Evolutionary conservation across 2,113 vertebrate genomes (phyloP), one percentile per base, ranked within the genome.

Genomic region (Nerophis ophidion): DNA sequence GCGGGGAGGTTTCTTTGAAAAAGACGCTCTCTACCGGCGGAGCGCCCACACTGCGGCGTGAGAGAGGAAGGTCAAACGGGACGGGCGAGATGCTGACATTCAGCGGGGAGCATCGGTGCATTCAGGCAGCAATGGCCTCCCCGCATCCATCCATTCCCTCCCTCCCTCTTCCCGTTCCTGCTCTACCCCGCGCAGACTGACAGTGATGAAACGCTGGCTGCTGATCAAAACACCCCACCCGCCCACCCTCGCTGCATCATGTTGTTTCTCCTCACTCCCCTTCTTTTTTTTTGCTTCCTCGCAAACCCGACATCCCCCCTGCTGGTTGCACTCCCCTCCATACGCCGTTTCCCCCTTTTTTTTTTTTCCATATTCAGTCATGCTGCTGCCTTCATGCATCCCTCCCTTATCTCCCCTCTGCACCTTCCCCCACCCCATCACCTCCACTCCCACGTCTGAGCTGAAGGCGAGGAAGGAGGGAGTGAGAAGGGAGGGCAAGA

Each of bases 221-320:
- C 73, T 84, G 85, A 89, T 89, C 85, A 89, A 88, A 90, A 84
- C 80, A 86, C 75, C 79, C 79, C 82, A 74, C 81, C 83, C 86
- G 71, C 74, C 74, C 74, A 74, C 40, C 40, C 6, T 72, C 71
- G 15, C 62, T 66, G 79, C 76, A 77, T 54, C 34, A 14, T 54
- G 34, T 54, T n/a, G 35, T 59, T 57, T 60, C 59, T 52, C 35
- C 17, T 61, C 50, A 62, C 59, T 74, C 51, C 58, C 59, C 71
- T 75, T 50, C 52, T 74, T 74, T 57, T 52, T 52, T 74, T 57
- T 52, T 52, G 49, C 13, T 26, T 4, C 12, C 46, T 56, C n/a
- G 7, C 52, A 63, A 44, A 48, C 71, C 45, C 54, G 49, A 3
- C 61, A 60, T 70, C 77, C 45, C 66, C 77, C 76, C 70, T 66